These are phyloP conservation scores for Tapirus terrestris DNA, from an alignment of 2,113 vertebrate species.

Conservation along the genomic window DNA sequence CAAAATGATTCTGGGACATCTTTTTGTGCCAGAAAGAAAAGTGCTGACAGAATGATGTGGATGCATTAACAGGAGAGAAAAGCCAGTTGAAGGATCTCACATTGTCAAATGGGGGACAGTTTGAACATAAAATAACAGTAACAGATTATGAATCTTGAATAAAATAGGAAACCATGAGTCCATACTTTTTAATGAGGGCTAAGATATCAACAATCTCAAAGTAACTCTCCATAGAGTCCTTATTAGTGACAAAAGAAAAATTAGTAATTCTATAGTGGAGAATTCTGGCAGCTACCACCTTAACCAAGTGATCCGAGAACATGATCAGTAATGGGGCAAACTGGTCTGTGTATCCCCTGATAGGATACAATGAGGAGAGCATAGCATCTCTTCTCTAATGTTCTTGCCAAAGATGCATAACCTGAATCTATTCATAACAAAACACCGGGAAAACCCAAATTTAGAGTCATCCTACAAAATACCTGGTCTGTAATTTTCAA, in stretches of 20 bases:
- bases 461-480: not conserved
- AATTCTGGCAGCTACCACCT: not conserved
- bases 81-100: not conserved
- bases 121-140: not conserved
- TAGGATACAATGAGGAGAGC: not conserved
- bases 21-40: not conserved
- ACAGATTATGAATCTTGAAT: not conserved
- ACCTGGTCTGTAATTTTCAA: not conserved
- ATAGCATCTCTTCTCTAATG: not conserved
- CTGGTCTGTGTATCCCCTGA: not conserved
- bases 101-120: not conserved
- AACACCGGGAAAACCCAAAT: not conserved
- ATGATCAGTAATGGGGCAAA: not conserved
- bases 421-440: not conserved
- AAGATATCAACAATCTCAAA: not conserved
- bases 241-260: not conserved
- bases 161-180: not conserved
- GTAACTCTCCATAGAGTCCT: not conserved
- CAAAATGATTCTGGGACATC: not conserved
- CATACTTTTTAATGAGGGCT: not conserved
- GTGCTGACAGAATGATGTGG: not conserved
- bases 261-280: not conserved
- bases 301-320: not conserved
- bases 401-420: not conserved
- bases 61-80: not conserved